phyloP scores from a whole-genome alignment of 2,888 invertebrate genomes.

The Lumbricus terrestris region DNA sequence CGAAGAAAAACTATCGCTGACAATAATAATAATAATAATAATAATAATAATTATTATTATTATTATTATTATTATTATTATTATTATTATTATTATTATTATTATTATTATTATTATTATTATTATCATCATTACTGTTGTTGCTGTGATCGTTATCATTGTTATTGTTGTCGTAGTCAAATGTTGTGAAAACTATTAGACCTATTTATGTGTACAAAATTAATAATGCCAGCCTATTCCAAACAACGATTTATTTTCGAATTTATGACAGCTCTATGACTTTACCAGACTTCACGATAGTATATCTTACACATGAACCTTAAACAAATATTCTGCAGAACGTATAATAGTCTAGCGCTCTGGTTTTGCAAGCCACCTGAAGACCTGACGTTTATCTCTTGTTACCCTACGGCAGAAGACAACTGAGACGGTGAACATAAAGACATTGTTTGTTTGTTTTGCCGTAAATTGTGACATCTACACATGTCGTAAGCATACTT shows the following conservation, averaged over 20 bases:
- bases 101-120: not conserved
- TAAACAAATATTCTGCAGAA: not conserved
- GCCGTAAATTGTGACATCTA: not conserved
- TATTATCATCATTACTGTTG: no score
- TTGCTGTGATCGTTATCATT: no score
- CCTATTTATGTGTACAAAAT: no score
- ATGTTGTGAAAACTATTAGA: not conserved
- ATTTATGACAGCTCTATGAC: not conserved
- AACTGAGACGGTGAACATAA: not conserved
- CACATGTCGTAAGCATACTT: not conserved
- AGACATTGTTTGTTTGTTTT: not conserved
- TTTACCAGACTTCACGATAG: not conserved
- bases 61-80: no score
- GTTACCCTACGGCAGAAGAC: not conserved
- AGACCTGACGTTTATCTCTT: not conserved
- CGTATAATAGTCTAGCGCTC: not conserved
- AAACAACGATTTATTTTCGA: not conserved
- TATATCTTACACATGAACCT: not conserved
- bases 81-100: not conserved
- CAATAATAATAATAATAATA: no score
- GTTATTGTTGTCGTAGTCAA: not conserved
- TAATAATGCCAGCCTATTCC: not conserved
- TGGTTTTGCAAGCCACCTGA: not conserved
- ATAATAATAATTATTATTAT: no score
- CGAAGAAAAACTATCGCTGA: no score